Base-by-base conservation (phyloP, 2,797 vertebrate species). In the Ctenopoma multispine region DNA sequence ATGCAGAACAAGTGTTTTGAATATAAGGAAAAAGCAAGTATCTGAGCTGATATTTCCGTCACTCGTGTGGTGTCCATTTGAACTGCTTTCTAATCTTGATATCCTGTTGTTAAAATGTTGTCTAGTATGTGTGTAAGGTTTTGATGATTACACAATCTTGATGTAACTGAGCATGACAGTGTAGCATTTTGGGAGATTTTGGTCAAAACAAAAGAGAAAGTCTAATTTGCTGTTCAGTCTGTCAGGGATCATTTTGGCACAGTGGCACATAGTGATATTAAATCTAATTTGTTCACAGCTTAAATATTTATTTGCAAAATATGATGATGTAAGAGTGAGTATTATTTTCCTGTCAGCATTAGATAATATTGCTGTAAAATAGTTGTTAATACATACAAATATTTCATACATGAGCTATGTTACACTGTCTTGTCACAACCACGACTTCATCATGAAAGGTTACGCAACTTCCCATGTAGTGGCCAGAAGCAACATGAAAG, bases 1-100 rank as follows among this genome's bases (percentile, higher is more conserved):
- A 50, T 76, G 7, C 44, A 69, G 46, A 80, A 58, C 56, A 23
- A 65, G 21, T 53, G 23, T 60, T 81, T 80, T 73, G 41, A 69
- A 69, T 77, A 38, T 44, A 70, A 69, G 46, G n/a, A 57, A 59
- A 47, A 51, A 44, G 15, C 23, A 20, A 8, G 14, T 24, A 4
- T 38, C 10, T 12, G 11, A 24, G 49, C 20, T 41, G 23, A 14
- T 36, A 3, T 34, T 15, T 57, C 14, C 1, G 14, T 50, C 41
- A 2, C 31, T 65, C 12, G 21, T 31, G 9, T 29, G 12, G n/a
- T n/a, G 47, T 18, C 41, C 2, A 0, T 27, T 4, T 66, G 11
- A 6, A 18, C 8, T 36, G 4, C 50, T 69, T 59, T 49, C 4
- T 61, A 46, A 75, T 55, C 4, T 49, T 44, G n/a, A 47, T 56